Conservation (phyloP, 2,113 vertebrate species). For the Isichthys henryi region DNA sequence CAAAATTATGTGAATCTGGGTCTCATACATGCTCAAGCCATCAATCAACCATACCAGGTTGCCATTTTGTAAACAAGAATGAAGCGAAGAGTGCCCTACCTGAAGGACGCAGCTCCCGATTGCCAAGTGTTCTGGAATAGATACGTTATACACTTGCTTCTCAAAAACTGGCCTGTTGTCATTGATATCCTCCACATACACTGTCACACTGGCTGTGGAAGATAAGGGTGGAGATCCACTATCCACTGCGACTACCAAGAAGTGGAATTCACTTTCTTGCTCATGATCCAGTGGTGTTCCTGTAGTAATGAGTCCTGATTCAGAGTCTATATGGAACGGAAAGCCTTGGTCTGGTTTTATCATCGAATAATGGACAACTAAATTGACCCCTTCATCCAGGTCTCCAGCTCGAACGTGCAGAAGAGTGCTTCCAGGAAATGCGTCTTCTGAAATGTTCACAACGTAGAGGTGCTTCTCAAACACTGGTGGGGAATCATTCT, state of each 20-base stretch:
- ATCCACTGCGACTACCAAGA: constrained; percentile 72
- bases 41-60: not conserved
- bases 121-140: constrained; percentile 64
- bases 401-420: constrained; percentile 66
- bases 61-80: not conserved
- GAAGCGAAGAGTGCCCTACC: constrained; percentile 52
- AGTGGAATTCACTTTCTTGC: constrained; percentile 53
- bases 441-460: constrained; percentile 65
- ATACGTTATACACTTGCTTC: constrained; percentile 69
- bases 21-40: not conserved
- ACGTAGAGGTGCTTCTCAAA: constrained; percentile 62
- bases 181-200: constrained; percentile 74
- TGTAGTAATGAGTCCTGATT: constrained; percentile 66
- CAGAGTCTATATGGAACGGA: constrained; percentile 58
- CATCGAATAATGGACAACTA: constrained; percentile 63
- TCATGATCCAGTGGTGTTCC: constrained; percentile 67
- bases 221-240: constrained; percentile 63
- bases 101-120: constrained; percentile 72
- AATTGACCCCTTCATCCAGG: constrained; percentile 67
- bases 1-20: not conserved
- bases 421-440: constrained; percentile 60
- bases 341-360: constrained; percentile 39
- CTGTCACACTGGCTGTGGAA: constrained; percentile 64
- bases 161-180: constrained; percentile 81
- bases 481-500: constrained; percentile 72